These are phyloP conservation scores for Protobothrops mucrosquamatus DNA, from an alignment of 2,113 vertebrate species.

Conservation along the genomic window DNA sequence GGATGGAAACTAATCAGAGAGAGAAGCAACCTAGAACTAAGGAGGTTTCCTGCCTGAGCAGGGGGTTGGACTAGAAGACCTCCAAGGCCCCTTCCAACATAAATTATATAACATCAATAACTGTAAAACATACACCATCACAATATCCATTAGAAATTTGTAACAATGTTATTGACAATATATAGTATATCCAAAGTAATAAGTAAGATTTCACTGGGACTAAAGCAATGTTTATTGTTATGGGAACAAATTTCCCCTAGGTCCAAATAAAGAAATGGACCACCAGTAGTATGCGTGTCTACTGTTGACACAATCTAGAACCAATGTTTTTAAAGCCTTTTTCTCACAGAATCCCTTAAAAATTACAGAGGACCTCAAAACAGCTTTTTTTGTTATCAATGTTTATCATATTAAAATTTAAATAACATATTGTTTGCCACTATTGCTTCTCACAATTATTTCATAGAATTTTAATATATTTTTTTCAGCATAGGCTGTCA, in stretches of 20 bases:
- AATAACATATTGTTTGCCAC: background rate
- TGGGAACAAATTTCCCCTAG: background rate
- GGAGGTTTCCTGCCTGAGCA: too few species aligned
- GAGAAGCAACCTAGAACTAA: too few species aligned
- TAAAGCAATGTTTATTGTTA: background rate
- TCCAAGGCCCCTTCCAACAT: background rate
- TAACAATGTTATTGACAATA: background rate
- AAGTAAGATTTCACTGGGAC: background rate
- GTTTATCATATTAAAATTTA: background rate
- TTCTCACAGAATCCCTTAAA: background rate
- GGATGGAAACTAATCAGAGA: too few species aligned
- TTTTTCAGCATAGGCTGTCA: background rate
- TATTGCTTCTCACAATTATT: background rate
- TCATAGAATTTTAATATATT: background rate
- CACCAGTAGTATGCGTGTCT: background rate
- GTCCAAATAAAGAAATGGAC: background rate
- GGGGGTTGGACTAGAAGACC: too few species aligned
- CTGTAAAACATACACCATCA: background rate
- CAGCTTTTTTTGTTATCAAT: background rate
- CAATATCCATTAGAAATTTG: background rate
- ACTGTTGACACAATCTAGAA: background rate
- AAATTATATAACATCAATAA: background rate
- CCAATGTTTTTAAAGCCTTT: background rate
- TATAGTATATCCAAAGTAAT: background rate
- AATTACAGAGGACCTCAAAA: background rate